These are phyloP conservation scores for Cynocephalus volans DNA, from an alignment of 2,113 vertebrate genomes.

Conservation along the genomic window DNA sequence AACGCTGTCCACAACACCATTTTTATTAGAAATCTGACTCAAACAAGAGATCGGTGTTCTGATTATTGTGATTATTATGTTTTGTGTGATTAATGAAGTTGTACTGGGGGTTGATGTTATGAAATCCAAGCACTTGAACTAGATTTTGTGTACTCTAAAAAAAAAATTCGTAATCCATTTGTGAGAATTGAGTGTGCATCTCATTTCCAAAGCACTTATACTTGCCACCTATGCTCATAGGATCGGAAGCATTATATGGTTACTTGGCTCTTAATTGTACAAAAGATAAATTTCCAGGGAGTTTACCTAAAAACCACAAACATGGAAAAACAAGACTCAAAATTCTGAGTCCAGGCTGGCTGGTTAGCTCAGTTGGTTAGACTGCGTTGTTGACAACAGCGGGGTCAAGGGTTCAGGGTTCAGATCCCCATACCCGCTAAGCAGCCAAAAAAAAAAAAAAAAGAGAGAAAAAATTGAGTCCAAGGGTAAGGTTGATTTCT, in stretches of 20 bases:
- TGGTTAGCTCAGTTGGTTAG: too few relatives aligned
- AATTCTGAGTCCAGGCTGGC: constrained; percentile 20
- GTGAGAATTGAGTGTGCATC: background rate
- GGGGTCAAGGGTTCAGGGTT: too few relatives aligned
- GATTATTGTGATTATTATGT: background rate
- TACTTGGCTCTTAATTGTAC: constrained; percentile 26
- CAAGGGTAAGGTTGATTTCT: constrained; percentile 1
- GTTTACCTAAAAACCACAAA: constrained; percentile 49
- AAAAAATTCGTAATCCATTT: constrained; percentile 7
- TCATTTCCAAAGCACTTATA: constrained; percentile 4
- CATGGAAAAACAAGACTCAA: background rate
- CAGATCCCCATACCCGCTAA: too few relatives aligned
- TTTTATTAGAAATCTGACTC: constrained; percentile 52
- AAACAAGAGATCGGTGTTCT: constrained; percentile 22
- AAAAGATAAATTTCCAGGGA: constrained; percentile 42
- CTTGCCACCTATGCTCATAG: background rate
- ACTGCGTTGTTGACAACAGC: too few relatives aligned
- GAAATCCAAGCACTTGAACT: constrained; percentile 21
- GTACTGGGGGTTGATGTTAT: background rate
- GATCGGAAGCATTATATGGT: background rate
- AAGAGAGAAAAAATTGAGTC: background rate
- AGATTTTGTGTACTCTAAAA: constrained; percentile 24
- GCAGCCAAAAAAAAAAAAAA: too few relatives aligned
- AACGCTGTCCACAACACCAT: background rate
- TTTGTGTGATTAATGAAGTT: constrained; percentile 37